Percentiles rank a stretch among this genome's conserved stretches.
Conservation (phyloP, 1,140 invertebrate genomes). For the Tetramorium parvispinum region DNA sequence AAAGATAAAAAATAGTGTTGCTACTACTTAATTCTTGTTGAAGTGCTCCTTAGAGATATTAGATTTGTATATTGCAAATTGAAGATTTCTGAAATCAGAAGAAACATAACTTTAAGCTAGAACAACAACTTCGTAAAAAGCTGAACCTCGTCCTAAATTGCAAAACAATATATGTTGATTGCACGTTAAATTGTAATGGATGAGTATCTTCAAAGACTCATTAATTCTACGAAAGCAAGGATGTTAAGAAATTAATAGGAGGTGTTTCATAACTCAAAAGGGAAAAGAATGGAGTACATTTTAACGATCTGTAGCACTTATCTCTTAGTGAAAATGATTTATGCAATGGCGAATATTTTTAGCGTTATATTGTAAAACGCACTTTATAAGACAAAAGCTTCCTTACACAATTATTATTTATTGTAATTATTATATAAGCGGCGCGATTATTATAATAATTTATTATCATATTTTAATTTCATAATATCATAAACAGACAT, state of each 20-base stretch:
- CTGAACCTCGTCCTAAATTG: not conserved
- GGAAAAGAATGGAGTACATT: not conserved
- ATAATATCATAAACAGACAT: not conserved
- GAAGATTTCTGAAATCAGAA: not conserved
- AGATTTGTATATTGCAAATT: not conserved
- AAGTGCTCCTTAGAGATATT: not conserved
- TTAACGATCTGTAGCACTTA: slow-evolving; percentile 7
- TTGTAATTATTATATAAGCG: not conserved
- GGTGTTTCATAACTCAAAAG: not conserved
- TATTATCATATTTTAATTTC: not conserved
- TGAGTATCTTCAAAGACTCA: not conserved
- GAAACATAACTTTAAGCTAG: not conserved
- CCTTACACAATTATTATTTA: not conserved
- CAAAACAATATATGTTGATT: not conserved
- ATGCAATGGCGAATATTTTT: not conserved
- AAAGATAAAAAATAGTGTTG: not conserved
- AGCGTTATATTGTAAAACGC: not conserved
- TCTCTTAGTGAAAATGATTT: not conserved
- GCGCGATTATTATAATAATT: not conserved
- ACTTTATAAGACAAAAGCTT: not conserved
- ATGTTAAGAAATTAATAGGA: not conserved
- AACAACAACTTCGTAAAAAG: not conserved
- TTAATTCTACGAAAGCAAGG: not conserved
- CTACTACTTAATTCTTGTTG: not conserved
- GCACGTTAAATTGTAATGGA: slow-evolving; percentile 7